These are phyloP conservation scores for Lamprotornis superbus DNA, from an alignment of 2,113 vertebrate species.

Conservation along the genomic window DNA sequence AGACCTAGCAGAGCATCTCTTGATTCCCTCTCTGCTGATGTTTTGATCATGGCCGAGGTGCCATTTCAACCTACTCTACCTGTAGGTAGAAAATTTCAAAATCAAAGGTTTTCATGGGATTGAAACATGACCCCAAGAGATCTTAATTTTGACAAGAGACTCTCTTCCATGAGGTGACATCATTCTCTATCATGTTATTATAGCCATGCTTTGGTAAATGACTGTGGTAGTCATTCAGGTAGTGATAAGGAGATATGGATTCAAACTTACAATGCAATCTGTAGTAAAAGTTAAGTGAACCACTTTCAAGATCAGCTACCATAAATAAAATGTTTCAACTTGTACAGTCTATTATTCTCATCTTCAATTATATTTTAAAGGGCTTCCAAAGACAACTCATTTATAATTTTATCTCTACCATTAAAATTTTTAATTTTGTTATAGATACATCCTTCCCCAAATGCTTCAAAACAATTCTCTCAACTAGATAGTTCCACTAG, in stretches of 20 bases:
- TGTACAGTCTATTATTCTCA: background rate
- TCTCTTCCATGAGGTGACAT: background rate
- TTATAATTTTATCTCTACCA: background rate
- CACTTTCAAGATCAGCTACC: background rate
- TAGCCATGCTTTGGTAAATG: background rate
- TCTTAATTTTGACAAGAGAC: background rate
- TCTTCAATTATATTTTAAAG: background rate
- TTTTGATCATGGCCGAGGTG: background rate
- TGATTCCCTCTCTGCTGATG: accelerated
- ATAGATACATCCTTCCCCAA: background rate
- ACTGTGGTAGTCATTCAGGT: background rate
- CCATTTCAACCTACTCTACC: background rate
- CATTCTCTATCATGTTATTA: background rate
- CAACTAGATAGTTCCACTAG: background rate
- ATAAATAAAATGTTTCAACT: background rate
- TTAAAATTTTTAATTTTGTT: background rate
- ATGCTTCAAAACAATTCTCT: background rate
- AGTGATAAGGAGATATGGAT: background rate
- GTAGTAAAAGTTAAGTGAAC: background rate
- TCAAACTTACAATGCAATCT: background rate
- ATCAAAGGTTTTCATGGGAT: background rate
- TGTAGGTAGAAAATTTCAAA: background rate
- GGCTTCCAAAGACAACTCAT: background rate
- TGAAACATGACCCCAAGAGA: background rate
- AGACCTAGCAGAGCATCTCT: background rate